Base-by-base conservation (phyloP, 2,888 invertebrate genomes). In the Fragum sueziense region DNA sequence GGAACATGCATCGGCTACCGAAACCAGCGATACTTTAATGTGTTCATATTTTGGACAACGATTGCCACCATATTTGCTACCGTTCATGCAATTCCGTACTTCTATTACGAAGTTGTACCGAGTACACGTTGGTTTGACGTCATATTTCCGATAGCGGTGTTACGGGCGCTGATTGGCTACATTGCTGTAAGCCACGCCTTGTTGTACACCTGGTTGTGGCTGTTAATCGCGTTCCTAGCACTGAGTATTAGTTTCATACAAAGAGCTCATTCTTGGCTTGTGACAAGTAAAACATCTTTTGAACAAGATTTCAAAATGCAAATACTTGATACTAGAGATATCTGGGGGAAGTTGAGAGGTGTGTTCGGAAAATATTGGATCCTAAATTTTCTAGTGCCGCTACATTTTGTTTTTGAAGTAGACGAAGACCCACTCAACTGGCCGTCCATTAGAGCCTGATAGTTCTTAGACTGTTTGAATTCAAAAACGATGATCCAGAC, bases 21-120 rank as follows among this genome's bases (percentile, higher is more conserved):
- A n/a, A 92, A 92, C 82, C 89, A 90, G 67, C 87, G 91, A 27
- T 88, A 91, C 80, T 92, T 91, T 70, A 76, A 88, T 37, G 87
- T 91, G 25, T 91, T 92, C 74, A 80, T 86, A 14, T 87, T 91
- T 72, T 92, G 91, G 89, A 82, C 88, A 0, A 71, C 76, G 20
- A 37, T 89, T 7, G 86, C 85, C 2, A 86, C 86, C 29, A 57
- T 82, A 20, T 91, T 88, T 76, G 86, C 88, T 27, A 71, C 86
- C 2, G 14, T 87, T 11, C 86, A 89, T 61, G 79, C 74, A 14
- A 6, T 86, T 2, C 74, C 74, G 0, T 81, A 71, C 31, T 31
- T 47, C n/a, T 80, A 75, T 41, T 37, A 69, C 20, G 76, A 77
- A 14, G 57, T 86, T 9, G 82, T 81, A 72, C 73, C 79, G 0